Evolutionary conservation across 2,888 invertebrate species (phyloP).

Genomic region (Tetrapedia diversipes): DNA sequence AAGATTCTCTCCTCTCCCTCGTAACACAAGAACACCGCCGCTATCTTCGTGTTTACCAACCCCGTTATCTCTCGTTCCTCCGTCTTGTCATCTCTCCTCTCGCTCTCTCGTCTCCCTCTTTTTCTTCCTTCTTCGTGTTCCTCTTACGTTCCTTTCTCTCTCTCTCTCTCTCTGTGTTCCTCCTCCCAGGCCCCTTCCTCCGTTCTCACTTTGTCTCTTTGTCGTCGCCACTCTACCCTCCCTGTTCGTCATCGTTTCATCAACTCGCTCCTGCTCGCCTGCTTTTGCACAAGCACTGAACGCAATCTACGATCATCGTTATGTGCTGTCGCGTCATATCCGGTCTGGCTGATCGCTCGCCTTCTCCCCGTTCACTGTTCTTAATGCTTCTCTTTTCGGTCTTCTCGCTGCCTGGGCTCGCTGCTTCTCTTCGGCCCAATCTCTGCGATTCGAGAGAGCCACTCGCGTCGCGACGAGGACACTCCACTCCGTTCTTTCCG

Average conservation of each 20-base stretch:
- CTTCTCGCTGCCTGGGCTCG: slow-evolving; percentile 12
- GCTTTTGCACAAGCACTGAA: slow-evolving; percentile 63
- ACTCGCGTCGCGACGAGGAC: too few species aligned
- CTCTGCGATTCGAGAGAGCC: background rate
- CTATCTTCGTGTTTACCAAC: slow-evolving; percentile 81
- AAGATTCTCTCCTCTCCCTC: slow-evolving; percentile 22
- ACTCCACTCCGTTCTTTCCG: too few species aligned
- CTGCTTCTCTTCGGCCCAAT: slow-evolving; percentile 19
- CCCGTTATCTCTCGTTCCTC: slow-evolving; percentile 80
- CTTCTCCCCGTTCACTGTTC: slow-evolving; percentile 25
- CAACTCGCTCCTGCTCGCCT: slow-evolving; percentile 57
- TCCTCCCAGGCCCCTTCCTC: too few species aligned
- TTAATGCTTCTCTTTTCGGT: slow-evolving; percentile 35
- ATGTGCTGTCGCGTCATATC: slow-evolving; percentile 77
- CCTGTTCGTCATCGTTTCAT: slow-evolving; percentile 53
- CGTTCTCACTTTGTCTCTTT: background rate
- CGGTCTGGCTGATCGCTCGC: slow-evolving; percentile 62
- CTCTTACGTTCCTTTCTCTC: slow-evolving; percentile 1
- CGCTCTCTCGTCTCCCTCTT: slow-evolving; percentile 36
- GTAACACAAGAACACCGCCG: slow-evolving; percentile 67
- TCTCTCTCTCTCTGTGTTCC: background rate
- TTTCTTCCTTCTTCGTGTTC: slow-evolving; percentile 52
- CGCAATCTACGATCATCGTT: slow-evolving; percentile 78
- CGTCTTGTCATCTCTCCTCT: slow-evolving; percentile 66
- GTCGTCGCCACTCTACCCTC: slow-evolving; percentile 30